Evolutionary conservation across 64 coral and sea anemone genomes (phyloP).

Genomic region (Montipora efflorescens): DNA sequence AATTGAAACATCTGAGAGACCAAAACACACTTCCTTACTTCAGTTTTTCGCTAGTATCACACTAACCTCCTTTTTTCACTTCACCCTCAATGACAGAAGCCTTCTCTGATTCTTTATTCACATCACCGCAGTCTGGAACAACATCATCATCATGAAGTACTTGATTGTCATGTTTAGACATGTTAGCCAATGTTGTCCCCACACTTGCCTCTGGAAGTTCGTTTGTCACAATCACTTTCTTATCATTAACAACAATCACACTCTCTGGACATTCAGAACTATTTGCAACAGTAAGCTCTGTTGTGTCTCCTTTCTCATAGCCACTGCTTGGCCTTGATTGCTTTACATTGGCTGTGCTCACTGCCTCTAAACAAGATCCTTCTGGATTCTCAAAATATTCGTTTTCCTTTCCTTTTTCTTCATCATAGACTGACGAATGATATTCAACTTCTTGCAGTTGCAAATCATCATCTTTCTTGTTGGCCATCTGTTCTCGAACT

Average conservation of each 20-base stretch:
- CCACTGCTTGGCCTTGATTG: background rate
- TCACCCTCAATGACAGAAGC: background rate
- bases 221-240: no score
- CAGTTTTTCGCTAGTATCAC: background rate
- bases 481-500: background rate
- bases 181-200: background rate
- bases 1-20: no score
- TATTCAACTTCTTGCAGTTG: background rate
- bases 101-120: background rate
- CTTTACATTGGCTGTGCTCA: background rate
- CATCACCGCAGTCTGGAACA: constrained; percentile 6
- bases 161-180: background rate
- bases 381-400: background rate
- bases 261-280: background rate
- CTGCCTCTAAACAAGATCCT: background rate
- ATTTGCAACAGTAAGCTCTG: background rate
- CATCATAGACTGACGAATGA: background rate
- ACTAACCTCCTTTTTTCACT: background rate
- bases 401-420: background rate
- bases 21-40: background rate
- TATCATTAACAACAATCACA: no score
- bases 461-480: background rate
- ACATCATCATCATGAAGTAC: background rate
- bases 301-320: background rate
- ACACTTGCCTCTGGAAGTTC: background rate